Conservation (phyloP, 2,888 invertebrate species). For the Patella pellucida region DNA sequence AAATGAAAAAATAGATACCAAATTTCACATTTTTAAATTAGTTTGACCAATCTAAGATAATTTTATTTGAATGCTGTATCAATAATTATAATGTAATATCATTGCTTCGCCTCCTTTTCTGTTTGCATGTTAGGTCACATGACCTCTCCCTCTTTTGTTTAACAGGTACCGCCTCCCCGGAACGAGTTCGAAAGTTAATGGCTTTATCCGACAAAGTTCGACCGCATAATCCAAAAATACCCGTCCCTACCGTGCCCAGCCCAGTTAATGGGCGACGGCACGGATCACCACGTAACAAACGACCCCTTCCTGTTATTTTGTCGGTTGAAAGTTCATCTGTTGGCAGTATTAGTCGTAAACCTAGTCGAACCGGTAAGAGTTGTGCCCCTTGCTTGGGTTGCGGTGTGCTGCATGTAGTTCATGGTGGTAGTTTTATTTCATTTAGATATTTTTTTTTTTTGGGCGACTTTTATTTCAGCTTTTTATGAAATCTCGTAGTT, state of each 20-base stretch:
- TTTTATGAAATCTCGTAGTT: too few relatives aligned
- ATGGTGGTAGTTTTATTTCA: too few relatives aligned
- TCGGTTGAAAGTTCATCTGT: constrained; percentile 96
- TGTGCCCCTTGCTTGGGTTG: not conserved
- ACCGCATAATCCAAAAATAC: constrained; percentile 66
- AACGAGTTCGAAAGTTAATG: constrained; percentile 94
- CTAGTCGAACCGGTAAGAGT: constrained; percentile 71
- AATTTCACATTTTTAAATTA: too few relatives aligned
- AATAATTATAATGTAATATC: not conserved
- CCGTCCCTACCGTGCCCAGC: constrained; percentile 56
- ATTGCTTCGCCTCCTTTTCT: constrained; percentile 7
- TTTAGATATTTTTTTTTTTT: too few relatives aligned
- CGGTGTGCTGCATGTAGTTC: not conserved
- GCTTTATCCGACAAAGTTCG: constrained; percentile 78
- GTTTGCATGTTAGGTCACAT: constrained; percentile 21
- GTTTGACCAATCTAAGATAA: too few relatives aligned
- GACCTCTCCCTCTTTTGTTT: constrained; percentile 25
- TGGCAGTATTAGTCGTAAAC: constrained; percentile 90
- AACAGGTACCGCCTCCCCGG: constrained; percentile 91
- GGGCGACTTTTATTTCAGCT: too few relatives aligned
- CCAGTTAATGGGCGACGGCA: constrained; percentile 81
- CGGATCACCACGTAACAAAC: constrained; percentile 79
- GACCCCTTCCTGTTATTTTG: constrained; percentile 80
- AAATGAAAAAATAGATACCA: too few relatives aligned
- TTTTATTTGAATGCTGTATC: too few relatives aligned